These are phyloP conservation scores for Oreocharis arfaki DNA, from an alignment of 2,113 vertebrate species.

Conservation along the genomic window DNA sequence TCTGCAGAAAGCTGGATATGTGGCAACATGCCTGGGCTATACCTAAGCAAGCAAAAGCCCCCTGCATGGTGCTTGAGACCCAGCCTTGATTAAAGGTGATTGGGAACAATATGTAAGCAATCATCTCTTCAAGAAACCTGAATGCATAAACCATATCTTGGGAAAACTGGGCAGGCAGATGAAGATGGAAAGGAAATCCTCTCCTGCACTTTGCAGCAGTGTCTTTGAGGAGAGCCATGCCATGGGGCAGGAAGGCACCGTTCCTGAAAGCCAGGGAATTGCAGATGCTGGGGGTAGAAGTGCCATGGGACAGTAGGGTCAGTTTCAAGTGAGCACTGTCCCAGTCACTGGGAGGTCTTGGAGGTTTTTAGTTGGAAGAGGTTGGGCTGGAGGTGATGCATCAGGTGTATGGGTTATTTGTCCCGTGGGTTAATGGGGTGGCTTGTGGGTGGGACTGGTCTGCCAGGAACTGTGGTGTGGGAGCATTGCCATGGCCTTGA, in stretches of 20 bases:
- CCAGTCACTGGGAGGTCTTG: not conserved
- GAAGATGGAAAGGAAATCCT: not conserved
- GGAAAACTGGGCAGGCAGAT: not conserved
- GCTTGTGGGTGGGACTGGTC: not conserved
- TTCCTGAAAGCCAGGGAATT: not conserved
- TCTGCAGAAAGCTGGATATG: not conserved
- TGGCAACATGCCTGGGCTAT: too few relatives aligned
- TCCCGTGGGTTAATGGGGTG: not conserved
- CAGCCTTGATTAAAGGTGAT: not conserved
- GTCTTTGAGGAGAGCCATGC: fast-evolving
- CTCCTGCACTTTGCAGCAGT: not conserved
- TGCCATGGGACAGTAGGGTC: not conserved
- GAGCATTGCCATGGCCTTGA: not conserved
- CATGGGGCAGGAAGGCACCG: not conserved
- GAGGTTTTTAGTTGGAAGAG: not conserved
- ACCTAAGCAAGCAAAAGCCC: not conserved
- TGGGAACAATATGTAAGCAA: not conserved
- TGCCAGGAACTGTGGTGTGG: not conserved
- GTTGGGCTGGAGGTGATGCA: not conserved
- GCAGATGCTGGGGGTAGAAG: not conserved
- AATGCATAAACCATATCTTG: not conserved
- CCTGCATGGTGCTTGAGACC: not conserved
- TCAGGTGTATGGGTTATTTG: not conserved
- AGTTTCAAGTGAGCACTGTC: not conserved
- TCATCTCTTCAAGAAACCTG: not conserved